These are phyloP conservation scores for Cynocephalus volans DNA, from an alignment of 2,113 vertebrate species.

Conservation along the genomic window DNA sequence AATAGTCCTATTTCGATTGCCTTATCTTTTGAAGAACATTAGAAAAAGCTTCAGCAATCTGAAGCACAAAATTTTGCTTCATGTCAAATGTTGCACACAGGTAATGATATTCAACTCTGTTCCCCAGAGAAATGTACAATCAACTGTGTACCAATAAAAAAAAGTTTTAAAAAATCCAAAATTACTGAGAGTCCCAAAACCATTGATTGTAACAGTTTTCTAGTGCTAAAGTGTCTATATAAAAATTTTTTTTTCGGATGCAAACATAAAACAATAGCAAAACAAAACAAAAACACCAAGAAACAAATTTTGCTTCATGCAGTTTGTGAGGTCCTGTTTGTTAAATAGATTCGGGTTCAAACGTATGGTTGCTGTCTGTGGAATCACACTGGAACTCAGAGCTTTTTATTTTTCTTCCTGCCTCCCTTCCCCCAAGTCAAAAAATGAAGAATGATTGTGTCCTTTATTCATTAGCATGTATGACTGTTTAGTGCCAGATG, in stretches of 20 bases:
- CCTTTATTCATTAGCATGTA: constrained; percentile 54
- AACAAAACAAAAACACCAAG: no score
- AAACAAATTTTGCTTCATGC: neutral
- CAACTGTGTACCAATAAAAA: no score
- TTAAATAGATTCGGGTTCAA: constrained; percentile 30
- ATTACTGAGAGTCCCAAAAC: no score
- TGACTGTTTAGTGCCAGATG: constrained; percentile 19
- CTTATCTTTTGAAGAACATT: constrained; percentile 36
- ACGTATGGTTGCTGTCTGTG: neutral
- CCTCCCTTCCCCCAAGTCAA: neutral
- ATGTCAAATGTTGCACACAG: no score
- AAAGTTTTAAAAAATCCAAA: no score
- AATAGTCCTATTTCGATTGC: neutral
- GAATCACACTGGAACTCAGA: neutral
- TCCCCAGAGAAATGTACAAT: no score
- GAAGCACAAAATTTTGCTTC: constrained; percentile 25
- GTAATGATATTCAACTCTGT: no score
- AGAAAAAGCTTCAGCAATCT: constrained; percentile 16
- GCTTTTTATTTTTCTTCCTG: constrained; percentile 22
- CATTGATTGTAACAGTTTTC: no score
- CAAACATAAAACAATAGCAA: no score
- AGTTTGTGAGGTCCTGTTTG: neutral
- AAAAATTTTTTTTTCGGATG: no score
- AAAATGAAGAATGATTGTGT: constrained; percentile 39
- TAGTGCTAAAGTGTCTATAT: no score